Conservation (phyloP, 2,113 vertebrate genomes). For the Bucco capensis region DNA sequence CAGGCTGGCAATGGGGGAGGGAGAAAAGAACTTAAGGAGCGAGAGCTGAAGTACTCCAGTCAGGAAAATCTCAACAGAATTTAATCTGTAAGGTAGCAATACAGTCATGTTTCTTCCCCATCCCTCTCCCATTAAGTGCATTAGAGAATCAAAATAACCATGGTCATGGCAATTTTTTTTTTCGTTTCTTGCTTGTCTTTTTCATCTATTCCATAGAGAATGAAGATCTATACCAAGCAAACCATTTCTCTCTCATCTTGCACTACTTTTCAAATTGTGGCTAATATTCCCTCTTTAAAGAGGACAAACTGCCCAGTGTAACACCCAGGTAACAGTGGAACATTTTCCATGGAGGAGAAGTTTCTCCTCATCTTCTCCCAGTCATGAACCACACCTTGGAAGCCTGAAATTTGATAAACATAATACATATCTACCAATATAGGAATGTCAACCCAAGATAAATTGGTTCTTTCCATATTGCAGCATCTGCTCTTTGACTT, state of each 20-base stretch:
- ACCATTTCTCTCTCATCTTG: background rate
- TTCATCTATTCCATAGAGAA: background rate
- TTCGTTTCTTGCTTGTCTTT: background rate
- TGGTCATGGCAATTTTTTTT: fast-evolving
- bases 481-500: background rate
- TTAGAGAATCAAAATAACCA: background rate
- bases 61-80: background rate
- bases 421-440: background rate
- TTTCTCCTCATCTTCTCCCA: background rate
- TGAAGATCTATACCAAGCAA: background rate
- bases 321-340: background rate
- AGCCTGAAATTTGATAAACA: background rate
- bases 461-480: background rate
- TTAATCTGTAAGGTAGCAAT: background rate
- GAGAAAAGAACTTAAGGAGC: constrained; percentile 1
- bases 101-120: background rate
- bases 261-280: background rate
- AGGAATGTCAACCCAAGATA: background rate
- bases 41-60: background rate
- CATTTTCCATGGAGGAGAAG: background rate
- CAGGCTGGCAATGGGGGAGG: background rate
- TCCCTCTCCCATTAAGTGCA: background rate
- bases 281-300: background rate
- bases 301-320: background rate
- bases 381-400: background rate